Conservation (phyloP, 2,113 vertebrate species). For the Caretta caretta region DNA sequence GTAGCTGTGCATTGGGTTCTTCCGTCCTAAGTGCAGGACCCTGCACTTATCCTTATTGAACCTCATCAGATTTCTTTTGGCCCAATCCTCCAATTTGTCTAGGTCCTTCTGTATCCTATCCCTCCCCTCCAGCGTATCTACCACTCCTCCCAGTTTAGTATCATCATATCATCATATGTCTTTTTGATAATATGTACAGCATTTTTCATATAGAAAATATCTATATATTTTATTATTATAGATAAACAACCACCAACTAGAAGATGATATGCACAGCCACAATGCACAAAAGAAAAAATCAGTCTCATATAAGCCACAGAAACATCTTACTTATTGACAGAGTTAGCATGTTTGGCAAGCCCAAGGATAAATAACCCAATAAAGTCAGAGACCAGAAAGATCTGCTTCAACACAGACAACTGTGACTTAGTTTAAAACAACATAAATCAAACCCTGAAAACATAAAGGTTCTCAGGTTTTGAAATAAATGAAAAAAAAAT, state of each 20-base stretch:
- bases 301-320: background rate
- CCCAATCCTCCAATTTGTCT: too few relatives aligned
- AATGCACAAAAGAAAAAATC: fast-evolving
- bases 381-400: background rate
- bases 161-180: too few relatives aligned
- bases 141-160: too few relatives aligned
- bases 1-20: too few relatives aligned
- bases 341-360: background rate
- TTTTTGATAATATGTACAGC: background rate
- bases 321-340: background rate
- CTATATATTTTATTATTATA: background rate
- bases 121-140: too few relatives aligned
- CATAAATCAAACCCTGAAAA: background rate
- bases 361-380: background rate
- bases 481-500: fast-evolving
- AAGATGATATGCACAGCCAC: fast-evolving
- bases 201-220: background rate
- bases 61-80: too few relatives aligned
- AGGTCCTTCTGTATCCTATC: too few relatives aligned
- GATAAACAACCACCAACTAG: fast-evolving
- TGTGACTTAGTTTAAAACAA: background rate
- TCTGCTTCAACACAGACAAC: background rate
- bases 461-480: background rate
- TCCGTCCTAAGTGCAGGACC: too few relatives aligned
- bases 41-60: too few relatives aligned